phyloP scores from a whole-genome alignment of 2,797 vertebrate genomes.

The Alectoris magna region DNA sequence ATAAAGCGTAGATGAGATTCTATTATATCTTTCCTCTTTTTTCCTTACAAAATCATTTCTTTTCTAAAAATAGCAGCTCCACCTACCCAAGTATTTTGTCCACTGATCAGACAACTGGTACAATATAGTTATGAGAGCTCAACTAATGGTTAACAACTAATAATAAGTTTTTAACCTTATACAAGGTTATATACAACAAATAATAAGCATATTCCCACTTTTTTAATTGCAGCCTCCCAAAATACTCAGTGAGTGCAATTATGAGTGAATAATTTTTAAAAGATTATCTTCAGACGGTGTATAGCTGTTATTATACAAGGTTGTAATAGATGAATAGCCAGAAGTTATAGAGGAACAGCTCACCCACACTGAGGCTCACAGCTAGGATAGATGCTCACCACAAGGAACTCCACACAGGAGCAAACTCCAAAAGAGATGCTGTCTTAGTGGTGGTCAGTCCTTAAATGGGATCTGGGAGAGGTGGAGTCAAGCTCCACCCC shows the following conservation, averaged over 20 bases:
- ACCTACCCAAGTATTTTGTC: neutral
- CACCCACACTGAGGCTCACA: no score
- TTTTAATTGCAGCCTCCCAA: neutral
- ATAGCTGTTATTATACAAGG: no score
- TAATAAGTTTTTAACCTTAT: neutral
- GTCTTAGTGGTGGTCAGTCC: no score
- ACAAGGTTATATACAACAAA: neutral
- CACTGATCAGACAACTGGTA: neutral
- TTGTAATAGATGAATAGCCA: no score
- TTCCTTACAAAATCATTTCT: neutral
- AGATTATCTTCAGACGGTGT: neutral
- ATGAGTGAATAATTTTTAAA: neutral
- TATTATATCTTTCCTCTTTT: neutral
- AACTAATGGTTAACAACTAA: neutral
- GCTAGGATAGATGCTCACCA: no score
- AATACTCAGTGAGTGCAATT: neutral
- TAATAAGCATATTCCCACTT: neutral
- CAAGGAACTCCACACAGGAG: no score
- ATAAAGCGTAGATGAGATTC: neutral
- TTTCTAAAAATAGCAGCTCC: neutral
- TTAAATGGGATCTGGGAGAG: no score
- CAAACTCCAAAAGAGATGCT: no score
- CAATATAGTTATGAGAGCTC: neutral
- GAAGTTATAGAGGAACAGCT: no score
- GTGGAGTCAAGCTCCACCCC: no score